These are phyloP conservation scores for Nematostella vectensis DNA, from an alignment of 92 coral and sea anemone genomes.

Conservation along the genomic window DNA sequence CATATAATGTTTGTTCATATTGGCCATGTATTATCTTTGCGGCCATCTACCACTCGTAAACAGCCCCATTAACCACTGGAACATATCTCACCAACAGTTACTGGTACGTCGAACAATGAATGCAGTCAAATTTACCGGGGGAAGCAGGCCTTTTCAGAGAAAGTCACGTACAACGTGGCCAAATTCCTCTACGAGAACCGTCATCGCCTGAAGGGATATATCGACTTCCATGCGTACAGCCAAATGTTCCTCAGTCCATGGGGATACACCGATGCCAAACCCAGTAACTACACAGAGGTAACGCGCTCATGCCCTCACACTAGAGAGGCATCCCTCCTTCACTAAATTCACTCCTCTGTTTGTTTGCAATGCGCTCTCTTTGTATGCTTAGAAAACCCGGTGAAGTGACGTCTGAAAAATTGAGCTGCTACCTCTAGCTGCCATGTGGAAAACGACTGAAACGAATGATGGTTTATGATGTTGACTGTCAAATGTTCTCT, in stretches of 20 bases:
- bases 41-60: too few species aligned
- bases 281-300: constrained; percentile 34
- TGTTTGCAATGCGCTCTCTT: too few species aligned
- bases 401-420: too few species aligned
- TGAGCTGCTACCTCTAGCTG: too few species aligned
- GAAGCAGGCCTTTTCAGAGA: constrained; percentile 59
- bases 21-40: too few species aligned
- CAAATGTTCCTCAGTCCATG: constrained; percentile 86
- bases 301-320: too few species aligned
- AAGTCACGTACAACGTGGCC: constrained; percentile 63
- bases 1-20: too few species aligned
- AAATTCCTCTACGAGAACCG: constrained; percentile 44
- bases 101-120: constrained; percentile 40
- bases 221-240: constrained; percentile 76
- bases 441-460: too few species aligned
- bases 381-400: too few species aligned
- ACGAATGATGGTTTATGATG: too few species aligned
- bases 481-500: too few species aligned
- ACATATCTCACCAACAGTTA: constrained; percentile 27
- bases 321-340: background rate
- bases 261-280: constrained; percentile 54
- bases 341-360: too few species aligned
- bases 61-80: background rate
- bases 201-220: constrained; percentile 56
- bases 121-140: constrained; percentile 63